Percentiles rank a stretch among this genome's conserved stretches.
Evolutionary conservation across 2,888 invertebrate genomes (phyloP).

Genomic region (Catocala nupta): DNA sequence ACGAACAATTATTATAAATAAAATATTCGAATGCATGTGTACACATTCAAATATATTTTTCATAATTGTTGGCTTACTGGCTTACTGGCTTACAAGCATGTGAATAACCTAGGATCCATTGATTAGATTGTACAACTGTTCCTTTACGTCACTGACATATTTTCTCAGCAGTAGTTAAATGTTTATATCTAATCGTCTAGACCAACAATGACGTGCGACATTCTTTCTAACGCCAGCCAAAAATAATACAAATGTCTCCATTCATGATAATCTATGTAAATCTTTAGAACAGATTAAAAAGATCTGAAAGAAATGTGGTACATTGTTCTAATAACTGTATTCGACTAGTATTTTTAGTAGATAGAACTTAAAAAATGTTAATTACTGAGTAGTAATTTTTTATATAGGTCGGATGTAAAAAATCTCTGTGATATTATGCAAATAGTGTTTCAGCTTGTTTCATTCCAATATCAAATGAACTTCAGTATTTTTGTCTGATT

Average conservation of each 20-base stretch:
- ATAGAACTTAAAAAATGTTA: too few relatives aligned
- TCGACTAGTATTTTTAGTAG: too few relatives aligned
- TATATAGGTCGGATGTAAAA: too few relatives aligned
- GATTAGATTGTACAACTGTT: slow-evolving; percentile 40
- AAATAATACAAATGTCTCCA: slow-evolving; percentile 43
- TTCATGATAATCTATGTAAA: slow-evolving; percentile 39
- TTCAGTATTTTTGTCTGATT: too few relatives aligned
- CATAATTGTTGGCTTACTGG: neutral
- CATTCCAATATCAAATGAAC: too few relatives aligned
- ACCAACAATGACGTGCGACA: slow-evolving; percentile 39
- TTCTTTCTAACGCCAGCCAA: slow-evolving; percentile 43
- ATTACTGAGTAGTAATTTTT: too few relatives aligned
- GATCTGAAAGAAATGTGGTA: neutral
- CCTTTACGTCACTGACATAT: slow-evolving; percentile 27
- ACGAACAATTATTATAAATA: slow-evolving; percentile 1
- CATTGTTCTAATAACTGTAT: too few relatives aligned
- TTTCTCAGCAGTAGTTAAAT: slow-evolving; percentile 20
- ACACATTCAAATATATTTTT: too few relatives aligned
- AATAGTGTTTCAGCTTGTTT: too few relatives aligned
- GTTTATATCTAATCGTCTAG: slow-evolving; percentile 38
- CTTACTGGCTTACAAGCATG: slow-evolving; percentile 8
- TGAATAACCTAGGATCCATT: slow-evolving; percentile 37
- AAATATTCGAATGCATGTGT: slow-evolving; percentile 8
- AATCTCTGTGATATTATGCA: too few relatives aligned
- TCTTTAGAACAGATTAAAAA: slow-evolving; percentile 2